Evolutionary conservation across 1,140 invertebrate species (phyloP), one percentile per base, ranked within the genome.

Genomic region (Conus ventricosus): DNA sequence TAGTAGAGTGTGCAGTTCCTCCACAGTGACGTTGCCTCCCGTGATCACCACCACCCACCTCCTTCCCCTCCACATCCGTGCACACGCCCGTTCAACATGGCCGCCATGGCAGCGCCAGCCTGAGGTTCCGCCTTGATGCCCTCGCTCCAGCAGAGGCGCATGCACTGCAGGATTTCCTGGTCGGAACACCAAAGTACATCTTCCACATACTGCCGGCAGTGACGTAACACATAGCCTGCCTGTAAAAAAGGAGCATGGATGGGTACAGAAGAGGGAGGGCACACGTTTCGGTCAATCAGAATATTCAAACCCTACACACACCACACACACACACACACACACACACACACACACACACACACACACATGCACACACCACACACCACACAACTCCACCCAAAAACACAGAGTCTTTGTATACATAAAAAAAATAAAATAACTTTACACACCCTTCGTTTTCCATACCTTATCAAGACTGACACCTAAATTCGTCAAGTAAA

Each of bases 61-160:
- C 94, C 87, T 94, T 94, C 10, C 90, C 91, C 27, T 87, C 84
- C 67, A 92, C 87, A 80, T 94, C 90, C 39, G 94, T n/a, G 94
- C 23, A 94, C 91, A 25, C 92, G 91, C 11, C 89, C 88, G 54
- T 84, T 81, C 17, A 93, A 53, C 1, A 95, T 81, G 15, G 94
- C 93, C 17, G 94, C 93, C 88, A 94, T 91, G 15, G 92, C 94
- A 54, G 94, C 94, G 88, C 91, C 91, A 90, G n/a, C 94, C 94
- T 11, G 94, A 93, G 94, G 93, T 88, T 95, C 94, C 2, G 92
- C 94, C n/a, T 93, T 91, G 51, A 94, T 88, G 53, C 94, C 94
- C 94, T n/a, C 88, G 83, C n/a, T 92, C 51, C 89, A 92, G 93
- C n/a, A 95, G 88, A 13, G 88, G 25, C 88, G 87, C 92, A 94